Evolutionary conservation across 1,140 invertebrate genomes (phyloP), one percentile per base, ranked within the genome.

Genomic region (Brachystomella parvula): DNA sequence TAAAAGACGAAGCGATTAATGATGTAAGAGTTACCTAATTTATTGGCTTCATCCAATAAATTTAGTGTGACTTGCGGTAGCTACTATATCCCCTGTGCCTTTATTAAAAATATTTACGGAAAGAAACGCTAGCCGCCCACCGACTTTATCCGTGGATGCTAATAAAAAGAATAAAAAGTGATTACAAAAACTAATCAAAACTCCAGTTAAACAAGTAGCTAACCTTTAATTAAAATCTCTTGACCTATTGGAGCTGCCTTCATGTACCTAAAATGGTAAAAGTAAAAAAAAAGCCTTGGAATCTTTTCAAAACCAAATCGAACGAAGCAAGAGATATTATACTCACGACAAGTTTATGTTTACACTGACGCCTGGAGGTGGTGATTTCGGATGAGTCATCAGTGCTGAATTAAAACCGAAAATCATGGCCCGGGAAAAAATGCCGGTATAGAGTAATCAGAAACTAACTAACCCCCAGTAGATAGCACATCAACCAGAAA

Each of bases 51-150:
- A n/a, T 21, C 80, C 82, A 67, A 90, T 76, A 80, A 81, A 92
- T 78, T 92, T 92, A 0, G 86, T 90, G 74, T 94, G 91, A 66
- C 82, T 79, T 49, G 89, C 92, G 69, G 83, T 85, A 28, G 88
- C 91, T 69, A 94, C 75, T 3, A 94, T 67, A 64, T 82, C 79
- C 65, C 86, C 85, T 63, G 82, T 85, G 9, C 81, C 77, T 76
- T 90, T 90, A 64, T 90, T 87, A 33, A 77, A 82, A 15, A 94
- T 81, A 70, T 88, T 84, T 1, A 91, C 87, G 70, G 86, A 84
- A 1, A 93, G 77, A 76, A 91, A 96, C 1, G 90, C 92, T 44
- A 95, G 76, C 33, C 79, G 88, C 69, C 83, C 85, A 1, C 93
- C 92, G 31, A 84, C 76, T 78, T 86, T 88, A n/a, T 87, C 77